A percentile compares a stretch with the other conserved stretches of the same genome.
Conservation (phyloP, 1,140 invertebrate species). For the Drosophila nasuta region DNA sequence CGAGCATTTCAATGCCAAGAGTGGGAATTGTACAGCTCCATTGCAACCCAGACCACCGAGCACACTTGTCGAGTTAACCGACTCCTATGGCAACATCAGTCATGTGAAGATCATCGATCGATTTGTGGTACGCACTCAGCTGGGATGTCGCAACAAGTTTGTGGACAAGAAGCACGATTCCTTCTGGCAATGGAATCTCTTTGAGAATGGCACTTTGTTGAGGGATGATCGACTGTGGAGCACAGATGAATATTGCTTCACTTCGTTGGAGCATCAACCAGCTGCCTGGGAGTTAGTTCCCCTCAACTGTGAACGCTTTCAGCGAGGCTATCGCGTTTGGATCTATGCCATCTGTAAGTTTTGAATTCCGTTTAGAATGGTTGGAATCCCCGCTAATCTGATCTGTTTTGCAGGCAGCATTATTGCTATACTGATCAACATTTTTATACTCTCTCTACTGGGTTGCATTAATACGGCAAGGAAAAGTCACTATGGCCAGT, state of each 20-base stretch:
- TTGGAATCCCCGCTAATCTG: not conserved
- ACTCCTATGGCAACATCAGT: slow-evolving; percentile 37
- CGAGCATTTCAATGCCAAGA: slow-evolving; percentile 47
- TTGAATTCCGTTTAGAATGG: not conserved
- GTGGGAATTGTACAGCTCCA: slow-evolving; percentile 49
- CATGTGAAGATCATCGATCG: slow-evolving; percentile 61
- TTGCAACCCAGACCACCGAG: slow-evolving; percentile 15
- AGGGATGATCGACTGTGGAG: slow-evolving; percentile 62
- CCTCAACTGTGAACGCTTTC: slow-evolving; percentile 75
- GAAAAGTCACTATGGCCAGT: slow-evolving; percentile 72
- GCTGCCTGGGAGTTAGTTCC: slow-evolving; percentile 68
- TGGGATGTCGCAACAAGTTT: slow-evolving; percentile 71
- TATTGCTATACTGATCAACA: slow-evolving; percentile 74
- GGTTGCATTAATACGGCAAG: slow-evolving; percentile 64
- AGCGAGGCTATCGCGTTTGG: slow-evolving; percentile 74
- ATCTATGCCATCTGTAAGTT: slow-evolving; percentile 79
- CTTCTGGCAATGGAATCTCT: slow-evolving; percentile 74
- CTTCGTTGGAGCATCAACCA: slow-evolving; percentile 68
- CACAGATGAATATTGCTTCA: slow-evolving; percentile 78
- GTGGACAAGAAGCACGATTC: slow-evolving; percentile 66
- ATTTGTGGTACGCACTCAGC: slow-evolving; percentile 66
- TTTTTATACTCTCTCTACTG: slow-evolving; percentile 65
- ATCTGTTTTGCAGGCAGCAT: slow-evolving; percentile 54
- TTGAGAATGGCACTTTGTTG: slow-evolving; percentile 53
- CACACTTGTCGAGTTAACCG: slow-evolving; percentile 60